Conservation (phyloP, 2,113 vertebrate genomes). For the Colius striatus region DNA sequence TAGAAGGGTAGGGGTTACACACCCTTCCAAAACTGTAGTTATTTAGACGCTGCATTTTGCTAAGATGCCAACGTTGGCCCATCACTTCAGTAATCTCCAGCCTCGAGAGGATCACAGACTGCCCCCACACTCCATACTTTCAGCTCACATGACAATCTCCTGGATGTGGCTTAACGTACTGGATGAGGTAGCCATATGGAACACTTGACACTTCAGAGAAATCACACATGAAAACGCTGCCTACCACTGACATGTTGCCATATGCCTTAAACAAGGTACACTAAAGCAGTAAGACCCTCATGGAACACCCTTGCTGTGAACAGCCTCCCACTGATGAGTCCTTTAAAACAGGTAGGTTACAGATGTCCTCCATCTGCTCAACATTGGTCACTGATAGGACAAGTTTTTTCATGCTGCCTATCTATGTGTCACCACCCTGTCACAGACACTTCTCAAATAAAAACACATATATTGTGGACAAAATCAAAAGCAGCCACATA, state of each 20-base stretch:
- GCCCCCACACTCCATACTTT: neutral
- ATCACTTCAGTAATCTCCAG: neutral
- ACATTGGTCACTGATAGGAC: neutral
- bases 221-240: neutral
- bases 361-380: neutral
- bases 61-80: rapidly evolving
- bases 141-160: neutral
- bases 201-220: neutral
- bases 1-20: too few species aligned
- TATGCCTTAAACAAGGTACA: neutral
- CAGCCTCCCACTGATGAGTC: neutral
- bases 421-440: rapidly evolving
- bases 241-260: neutral
- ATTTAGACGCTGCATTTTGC: neutral
- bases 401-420: neutral
- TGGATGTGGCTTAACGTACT: neutral
- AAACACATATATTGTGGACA: neutral
- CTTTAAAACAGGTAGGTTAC: neutral
- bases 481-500: neutral
- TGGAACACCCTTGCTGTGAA: neutral
- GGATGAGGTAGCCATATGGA: neutral
- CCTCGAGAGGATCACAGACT: neutral
- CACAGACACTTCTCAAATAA: neutral
- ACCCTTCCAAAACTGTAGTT: neutral
- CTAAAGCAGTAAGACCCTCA: neutral